These are phyloP conservation scores for Microplitis deprimator DNA, from an alignment of 2,888 invertebrate species.

Conservation along the genomic window DNA sequence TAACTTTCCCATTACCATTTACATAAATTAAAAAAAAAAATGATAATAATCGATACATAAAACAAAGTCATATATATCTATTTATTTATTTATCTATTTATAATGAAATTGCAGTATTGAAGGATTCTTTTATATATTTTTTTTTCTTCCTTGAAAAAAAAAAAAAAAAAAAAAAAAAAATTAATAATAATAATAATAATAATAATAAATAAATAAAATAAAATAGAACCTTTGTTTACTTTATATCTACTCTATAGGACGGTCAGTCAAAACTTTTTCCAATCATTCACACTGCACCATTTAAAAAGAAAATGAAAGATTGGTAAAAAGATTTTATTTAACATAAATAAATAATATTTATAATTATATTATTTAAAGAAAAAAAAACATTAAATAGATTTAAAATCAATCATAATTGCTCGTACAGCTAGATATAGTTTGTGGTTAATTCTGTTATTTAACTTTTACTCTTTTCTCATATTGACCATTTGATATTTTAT, in stretches of 20 bases:
- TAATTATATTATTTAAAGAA: conserved; percentile 24
- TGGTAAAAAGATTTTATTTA: conserved; percentile 36
- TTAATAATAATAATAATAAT: conserved; percentile 44
- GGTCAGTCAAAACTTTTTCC: conserved; percentile 56
- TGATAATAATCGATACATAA: conserved; percentile 45
- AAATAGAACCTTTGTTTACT: conserved; percentile 42
- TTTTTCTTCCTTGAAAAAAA: conserved; percentile 13
- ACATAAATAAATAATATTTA: conserved; percentile 19
- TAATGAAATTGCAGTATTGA: conserved; percentile 32
- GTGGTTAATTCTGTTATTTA: too few species aligned
- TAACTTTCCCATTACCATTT: conserved; percentile 22
- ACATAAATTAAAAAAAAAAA: conserved; percentile 25
- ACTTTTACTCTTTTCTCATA: too few species aligned
- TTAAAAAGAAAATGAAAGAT: conserved; percentile 36
- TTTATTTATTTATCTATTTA: too few species aligned
- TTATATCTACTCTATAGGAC: conserved; percentile 56
- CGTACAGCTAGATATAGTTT: neutral
- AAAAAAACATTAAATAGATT: conserved; percentile 25
- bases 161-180: conserved; percentile 11
- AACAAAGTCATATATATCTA: too few species aligned
- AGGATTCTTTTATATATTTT: conserved; percentile 26
- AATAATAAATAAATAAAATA: conserved; percentile 42
- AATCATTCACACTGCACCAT: conserved; percentile 37
- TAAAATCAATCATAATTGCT: conserved; percentile 24
- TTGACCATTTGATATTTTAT: too few species aligned